Conservation (phyloP, 1,140 invertebrate genomes). For the Tetranychus cinnabarinus region DNA sequence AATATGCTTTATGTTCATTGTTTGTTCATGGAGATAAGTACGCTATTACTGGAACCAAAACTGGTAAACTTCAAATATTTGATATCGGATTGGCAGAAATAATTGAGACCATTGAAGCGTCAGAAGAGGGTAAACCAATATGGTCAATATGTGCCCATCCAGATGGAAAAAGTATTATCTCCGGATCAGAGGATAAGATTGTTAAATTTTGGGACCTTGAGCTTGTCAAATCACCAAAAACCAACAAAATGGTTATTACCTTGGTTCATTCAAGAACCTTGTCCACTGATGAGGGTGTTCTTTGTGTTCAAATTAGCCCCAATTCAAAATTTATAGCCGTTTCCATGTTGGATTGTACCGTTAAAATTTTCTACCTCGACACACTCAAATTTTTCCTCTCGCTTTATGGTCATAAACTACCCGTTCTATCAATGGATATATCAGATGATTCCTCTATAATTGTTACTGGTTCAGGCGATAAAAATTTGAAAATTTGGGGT, state of each 20-base stretch:
- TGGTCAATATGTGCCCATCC: slow-evolving; percentile 49
- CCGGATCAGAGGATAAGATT: slow-evolving; percentile 62
- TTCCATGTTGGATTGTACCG: slow-evolving; percentile 68
- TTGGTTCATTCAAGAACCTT: slow-evolving; percentile 52
- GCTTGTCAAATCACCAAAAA: slow-evolving; percentile 20
- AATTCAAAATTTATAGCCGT: slow-evolving; percentile 71
- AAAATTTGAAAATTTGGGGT: slow-evolving; percentile 93
- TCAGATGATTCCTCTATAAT: slow-evolving; percentile 69
- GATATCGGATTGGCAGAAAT: slow-evolving; percentile 58
- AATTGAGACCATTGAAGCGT: slow-evolving; percentile 34
- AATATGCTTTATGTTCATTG: slow-evolving; percentile 41
- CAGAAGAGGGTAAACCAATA: slow-evolving; percentile 37
- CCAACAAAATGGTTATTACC: slow-evolving; percentile 32
- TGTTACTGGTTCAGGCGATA: slow-evolving; percentile 77
- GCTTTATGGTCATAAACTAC: slow-evolving; percentile 87
- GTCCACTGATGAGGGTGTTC: slow-evolving; percentile 59
- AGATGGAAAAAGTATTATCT: slow-evolving; percentile 46
- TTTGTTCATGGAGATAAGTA: slow-evolving; percentile 82
- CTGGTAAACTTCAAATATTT: slow-evolving; percentile 59
- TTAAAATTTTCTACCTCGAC: slow-evolving; percentile 85
- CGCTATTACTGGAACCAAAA: slow-evolving; percentile 62
- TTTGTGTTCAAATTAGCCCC: slow-evolving; percentile 49
- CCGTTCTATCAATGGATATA: slow-evolving; percentile 80
- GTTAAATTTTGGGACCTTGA: slow-evolving; percentile 90
- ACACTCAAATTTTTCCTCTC: slow-evolving; percentile 87